phyloP scores from a whole-genome alignment of 2,113 vertebrate genomes.

The Rhabdomys dilectus region DNA sequence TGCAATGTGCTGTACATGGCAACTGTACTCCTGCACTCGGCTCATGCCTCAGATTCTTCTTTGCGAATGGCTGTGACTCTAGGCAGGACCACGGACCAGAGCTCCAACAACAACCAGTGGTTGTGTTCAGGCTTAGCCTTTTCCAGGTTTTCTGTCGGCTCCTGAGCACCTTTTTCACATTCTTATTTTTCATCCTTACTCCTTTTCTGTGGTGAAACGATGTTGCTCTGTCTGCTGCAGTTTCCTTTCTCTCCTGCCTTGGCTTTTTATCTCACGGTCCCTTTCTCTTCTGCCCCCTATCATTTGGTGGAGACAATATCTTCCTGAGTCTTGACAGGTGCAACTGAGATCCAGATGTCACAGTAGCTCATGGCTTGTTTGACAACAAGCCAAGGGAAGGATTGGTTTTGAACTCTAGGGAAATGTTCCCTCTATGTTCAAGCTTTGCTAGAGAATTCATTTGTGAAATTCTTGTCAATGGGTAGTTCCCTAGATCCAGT shows the following conservation, averaged over 20 bases:
- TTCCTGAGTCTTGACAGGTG: slow-evolving; percentile 4
- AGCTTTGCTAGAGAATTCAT: not conserved
- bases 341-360: not conserved
- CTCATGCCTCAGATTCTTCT: not conserved
- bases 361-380: not conserved
- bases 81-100: not conserved
- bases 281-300: slow-evolving; percentile 10
- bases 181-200: not conserved
- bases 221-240: not conserved
- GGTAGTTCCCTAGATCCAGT: not conserved
- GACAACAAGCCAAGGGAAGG: not conserved
- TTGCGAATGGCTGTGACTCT: not conserved
- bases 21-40: not conserved
- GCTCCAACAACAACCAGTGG: not conserved
- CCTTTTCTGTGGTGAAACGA: not conserved
- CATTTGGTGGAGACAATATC: not conserved
- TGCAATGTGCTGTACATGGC: not conserved
- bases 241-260: slow-evolving; percentile 21
- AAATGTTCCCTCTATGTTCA: not conserved
- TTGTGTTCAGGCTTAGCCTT: not conserved
- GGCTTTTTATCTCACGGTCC: not conserved
- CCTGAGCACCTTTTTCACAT: not conserved
- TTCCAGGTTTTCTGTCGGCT: not conserved
- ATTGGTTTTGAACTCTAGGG: not conserved
- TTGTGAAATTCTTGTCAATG: not conserved